These are phyloP conservation scores for Kryptolebias marmoratus DNA, from an alignment of 2,113 vertebrate species.

Conservation along the genomic window DNA sequence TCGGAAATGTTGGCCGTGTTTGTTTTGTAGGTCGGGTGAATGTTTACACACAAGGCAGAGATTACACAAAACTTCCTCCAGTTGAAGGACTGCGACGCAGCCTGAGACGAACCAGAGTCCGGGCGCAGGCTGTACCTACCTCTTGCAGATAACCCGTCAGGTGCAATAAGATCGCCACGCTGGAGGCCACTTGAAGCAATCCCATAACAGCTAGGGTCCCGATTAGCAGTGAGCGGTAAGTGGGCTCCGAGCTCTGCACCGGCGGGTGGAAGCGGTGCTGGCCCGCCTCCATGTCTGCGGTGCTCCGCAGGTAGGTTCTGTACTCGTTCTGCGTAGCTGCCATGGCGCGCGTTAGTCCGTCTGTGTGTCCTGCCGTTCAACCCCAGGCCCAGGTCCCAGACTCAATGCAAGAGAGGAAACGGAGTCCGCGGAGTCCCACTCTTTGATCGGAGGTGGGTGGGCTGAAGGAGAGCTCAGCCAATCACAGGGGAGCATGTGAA, in stretches of 20 bases:
- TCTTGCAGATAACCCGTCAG: constrained; percentile 90
- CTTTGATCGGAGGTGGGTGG: constrained; percentile 77
- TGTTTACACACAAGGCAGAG: constrained; percentile 17
- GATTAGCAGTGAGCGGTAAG: constrained; percentile 83
- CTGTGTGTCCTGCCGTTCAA: constrained; percentile 38
- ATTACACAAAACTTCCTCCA: not conserved
- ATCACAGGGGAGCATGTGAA: constrained; percentile 70
- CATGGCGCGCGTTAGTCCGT: constrained; percentile 64
- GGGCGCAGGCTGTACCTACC: constrained; percentile 57
- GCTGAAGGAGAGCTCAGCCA: constrained; percentile 69
- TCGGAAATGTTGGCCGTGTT: not conserved
- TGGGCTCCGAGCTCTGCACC: constrained; percentile 69
- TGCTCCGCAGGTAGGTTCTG: constrained; percentile 79
- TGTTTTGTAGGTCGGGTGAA: not conserved
- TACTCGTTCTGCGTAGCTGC: constrained; percentile 82
- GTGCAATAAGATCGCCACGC: constrained; percentile 91
- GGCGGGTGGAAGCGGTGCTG: constrained; percentile 76
- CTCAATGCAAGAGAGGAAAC: constrained; percentile 63
- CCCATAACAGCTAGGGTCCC: constrained; percentile 89
- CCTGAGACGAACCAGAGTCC: not conserved
- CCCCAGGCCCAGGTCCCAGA: constrained; percentile 56
- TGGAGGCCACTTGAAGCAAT: constrained; percentile 93
- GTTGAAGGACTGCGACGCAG: not conserved
- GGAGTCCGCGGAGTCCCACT: constrained; percentile 38
- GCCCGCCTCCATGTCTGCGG: constrained; percentile 74